phyloP scores from a whole-genome alignment of 2,113 vertebrate genomes.

The Morone saxatilis region DNA sequence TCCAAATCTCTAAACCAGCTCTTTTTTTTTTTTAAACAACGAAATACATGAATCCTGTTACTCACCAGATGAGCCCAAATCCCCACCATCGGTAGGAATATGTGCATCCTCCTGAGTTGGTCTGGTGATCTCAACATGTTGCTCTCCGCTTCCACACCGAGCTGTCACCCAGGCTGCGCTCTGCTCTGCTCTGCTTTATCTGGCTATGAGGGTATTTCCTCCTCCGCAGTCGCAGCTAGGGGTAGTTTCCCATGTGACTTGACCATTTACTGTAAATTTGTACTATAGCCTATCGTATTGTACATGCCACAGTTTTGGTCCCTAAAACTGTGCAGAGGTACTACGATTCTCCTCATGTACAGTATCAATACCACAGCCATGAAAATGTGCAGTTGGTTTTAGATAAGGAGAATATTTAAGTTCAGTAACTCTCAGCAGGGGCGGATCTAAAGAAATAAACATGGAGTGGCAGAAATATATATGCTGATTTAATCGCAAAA shows the following conservation, averaged over 20 bases:
- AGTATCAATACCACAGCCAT: too few relatives aligned
- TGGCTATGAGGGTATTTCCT: background rate
- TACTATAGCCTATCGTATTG: background rate
- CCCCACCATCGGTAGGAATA: accelerated
- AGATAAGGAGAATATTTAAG: too few relatives aligned
- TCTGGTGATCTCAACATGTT: background rate
- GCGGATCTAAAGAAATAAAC: too few relatives aligned
- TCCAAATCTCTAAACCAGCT: too few relatives aligned
- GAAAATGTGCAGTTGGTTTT: too few relatives aligned
- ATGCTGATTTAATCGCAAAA: too few relatives aligned
- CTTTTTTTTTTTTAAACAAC: background rate
- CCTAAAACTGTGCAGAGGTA: background rate
- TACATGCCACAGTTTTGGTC: too few relatives aligned
- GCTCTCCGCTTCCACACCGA: background rate
- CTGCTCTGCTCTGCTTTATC: too few relatives aligned
- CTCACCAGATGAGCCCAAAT: slow-evolving; percentile 27
- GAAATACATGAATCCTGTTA: background rate
- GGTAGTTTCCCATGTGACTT: slow-evolving; percentile 11
- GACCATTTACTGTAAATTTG: slow-evolving; percentile 35
- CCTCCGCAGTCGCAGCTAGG: background rate
- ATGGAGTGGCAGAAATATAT: too few relatives aligned
- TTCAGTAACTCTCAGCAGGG: too few relatives aligned
- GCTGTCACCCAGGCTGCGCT: background rate
- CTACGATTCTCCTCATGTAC: too few relatives aligned
- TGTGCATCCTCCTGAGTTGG: background rate